Conservation (phyloP, 2,113 vertebrate species). For the Aspidoscelis tigris region DNA sequence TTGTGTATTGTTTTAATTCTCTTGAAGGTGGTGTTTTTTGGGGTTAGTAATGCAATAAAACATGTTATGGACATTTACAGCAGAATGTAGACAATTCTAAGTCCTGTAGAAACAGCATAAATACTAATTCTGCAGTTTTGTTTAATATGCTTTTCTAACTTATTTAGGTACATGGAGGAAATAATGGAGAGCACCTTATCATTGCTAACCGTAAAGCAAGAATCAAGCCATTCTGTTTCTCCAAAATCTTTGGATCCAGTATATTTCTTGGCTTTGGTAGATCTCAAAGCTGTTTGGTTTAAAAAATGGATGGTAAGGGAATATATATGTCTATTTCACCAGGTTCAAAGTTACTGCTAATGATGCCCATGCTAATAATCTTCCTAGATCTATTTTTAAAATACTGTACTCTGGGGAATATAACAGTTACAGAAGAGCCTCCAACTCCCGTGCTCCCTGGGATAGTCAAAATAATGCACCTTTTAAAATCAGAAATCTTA, state of each 20-base stretch:
- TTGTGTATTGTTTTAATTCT: not conserved
- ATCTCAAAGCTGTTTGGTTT: constrained; percentile 94
- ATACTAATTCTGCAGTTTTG: not conserved
- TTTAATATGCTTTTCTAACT: constrained; percentile 1
- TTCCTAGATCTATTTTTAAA: not conserved
- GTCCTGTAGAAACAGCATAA: not conserved
- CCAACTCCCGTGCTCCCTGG: too few species aligned
- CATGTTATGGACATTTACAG: not conserved
- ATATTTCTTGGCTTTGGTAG: constrained; percentile 88
- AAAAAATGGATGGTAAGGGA: constrained; percentile 95
- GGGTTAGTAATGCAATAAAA: not conserved
- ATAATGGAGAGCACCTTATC: constrained; percentile 93
- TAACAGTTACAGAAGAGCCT: too few species aligned
- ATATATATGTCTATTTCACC: not conserved
- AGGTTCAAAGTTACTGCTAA: not conserved
- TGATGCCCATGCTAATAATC: not conserved
- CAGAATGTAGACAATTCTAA: not conserved
- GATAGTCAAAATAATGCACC: too few species aligned
- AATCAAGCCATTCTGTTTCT: constrained; percentile 67
- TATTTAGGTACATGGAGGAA: constrained; percentile 94
- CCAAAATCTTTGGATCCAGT: constrained; percentile 83
- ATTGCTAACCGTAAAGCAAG: constrained; percentile 80
- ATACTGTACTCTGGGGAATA: not conserved
- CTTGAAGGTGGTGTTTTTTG: not conserved
- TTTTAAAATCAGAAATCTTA: too few species aligned